Percentiles rank a stretch among this genome's conserved stretches.
phyloP scores from a whole-genome alignment of 2,797 vertebrate species.

The Tenualosa thibaudeaui region DNA sequence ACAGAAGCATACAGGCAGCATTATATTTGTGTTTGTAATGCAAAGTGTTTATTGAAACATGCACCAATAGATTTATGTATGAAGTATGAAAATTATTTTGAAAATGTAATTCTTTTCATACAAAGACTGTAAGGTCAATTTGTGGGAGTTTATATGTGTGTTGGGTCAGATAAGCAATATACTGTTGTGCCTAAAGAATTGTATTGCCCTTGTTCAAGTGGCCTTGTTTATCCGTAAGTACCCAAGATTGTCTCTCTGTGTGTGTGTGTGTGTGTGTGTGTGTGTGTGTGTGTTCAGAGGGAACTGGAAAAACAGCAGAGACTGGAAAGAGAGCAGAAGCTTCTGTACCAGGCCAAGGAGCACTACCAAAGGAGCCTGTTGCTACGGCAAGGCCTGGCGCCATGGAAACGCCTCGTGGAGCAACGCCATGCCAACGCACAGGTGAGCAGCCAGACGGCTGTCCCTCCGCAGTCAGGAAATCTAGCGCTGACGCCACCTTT shows the following conservation, averaged over 20 bases:
- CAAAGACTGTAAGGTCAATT: neutral
- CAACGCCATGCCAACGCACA: constrained; percentile 40
- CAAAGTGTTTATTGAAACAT: too few relatives aligned
- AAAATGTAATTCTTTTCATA: neutral
- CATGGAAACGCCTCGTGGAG: constrained; percentile 84
- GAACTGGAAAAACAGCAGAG: constrained; percentile 83
- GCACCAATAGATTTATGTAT: too few relatives aligned
- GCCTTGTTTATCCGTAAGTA: neutral
- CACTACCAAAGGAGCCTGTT: constrained; percentile 79
- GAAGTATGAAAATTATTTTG: too few relatives aligned
- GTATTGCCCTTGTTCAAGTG: neutral
- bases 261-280: constrained; percentile 22
- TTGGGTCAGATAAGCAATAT: too few relatives aligned
- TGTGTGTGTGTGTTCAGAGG: constrained; percentile 68
- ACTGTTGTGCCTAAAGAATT: neutral
- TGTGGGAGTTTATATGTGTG: neutral
- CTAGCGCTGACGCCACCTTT: neutral
- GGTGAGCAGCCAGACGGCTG: neutral
- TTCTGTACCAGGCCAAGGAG: constrained; percentile 72
- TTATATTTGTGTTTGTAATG: too few relatives aligned
- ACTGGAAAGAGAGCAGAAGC: constrained; percentile 73
- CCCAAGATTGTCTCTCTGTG: constrained; percentile 2
- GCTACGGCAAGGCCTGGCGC: constrained; percentile 76
- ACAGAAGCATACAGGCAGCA: too few relatives aligned
- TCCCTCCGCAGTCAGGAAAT: neutral